These are phyloP conservation scores for Delia radicum DNA, from an alignment of 1,140 invertebrate species.

Conservation along the genomic window DNA sequence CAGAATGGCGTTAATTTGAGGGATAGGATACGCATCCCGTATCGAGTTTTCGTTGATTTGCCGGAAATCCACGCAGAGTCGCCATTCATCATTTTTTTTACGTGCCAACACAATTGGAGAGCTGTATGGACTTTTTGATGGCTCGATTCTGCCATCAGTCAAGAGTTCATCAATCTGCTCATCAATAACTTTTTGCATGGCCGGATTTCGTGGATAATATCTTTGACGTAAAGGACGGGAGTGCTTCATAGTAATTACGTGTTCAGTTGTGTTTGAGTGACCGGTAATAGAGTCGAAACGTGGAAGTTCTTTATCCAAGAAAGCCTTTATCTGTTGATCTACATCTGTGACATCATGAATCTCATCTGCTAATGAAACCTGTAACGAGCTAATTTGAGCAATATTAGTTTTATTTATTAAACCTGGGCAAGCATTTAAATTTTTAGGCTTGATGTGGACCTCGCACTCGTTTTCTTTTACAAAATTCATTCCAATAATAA, in stretches of 20 bases:
- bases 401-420: not conserved
- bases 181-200: constrained; percentile 14
- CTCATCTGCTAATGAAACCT: not conserved
- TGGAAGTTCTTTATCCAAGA: not conserved
- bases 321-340: not conserved
- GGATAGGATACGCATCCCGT: too few species aligned
- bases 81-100: too few species aligned
- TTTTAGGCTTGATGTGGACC: not conserved
- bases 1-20: too few species aligned
- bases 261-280: not conserved
- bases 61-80: too few species aligned
- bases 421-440: too few species aligned
- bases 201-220: not conserved
- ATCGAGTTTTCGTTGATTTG: too few species aligned
- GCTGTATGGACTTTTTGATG: constrained; percentile 27
- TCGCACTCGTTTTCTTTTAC: not conserved
- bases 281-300: not conserved
- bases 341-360: not conserved
- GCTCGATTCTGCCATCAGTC: not conserved
- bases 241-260: not conserved
- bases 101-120: too few species aligned
- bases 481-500: not conserved
- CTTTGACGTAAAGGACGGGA: not conserved
- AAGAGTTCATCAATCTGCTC: constrained; percentile 18
- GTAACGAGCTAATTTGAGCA: not conserved